Evolutionary conservation across 2,797 vertebrate genomes (phyloP), one percentile per base, ranked within the genome.

Genomic region (Zalophus californianus): DNA sequence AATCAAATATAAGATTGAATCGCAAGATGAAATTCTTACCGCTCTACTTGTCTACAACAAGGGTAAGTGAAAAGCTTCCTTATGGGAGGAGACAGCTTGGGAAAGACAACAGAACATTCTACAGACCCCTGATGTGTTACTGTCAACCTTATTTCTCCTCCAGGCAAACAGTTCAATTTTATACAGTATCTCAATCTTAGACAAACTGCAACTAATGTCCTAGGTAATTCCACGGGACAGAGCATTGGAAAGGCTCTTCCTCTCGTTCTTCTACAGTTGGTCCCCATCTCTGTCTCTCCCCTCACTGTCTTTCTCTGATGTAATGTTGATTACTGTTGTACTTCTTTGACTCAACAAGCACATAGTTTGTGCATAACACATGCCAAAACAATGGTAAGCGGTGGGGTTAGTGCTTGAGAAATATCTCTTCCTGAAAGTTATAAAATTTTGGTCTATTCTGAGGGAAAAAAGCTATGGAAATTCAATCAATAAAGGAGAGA

Each of bases 361-460:
- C 10, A 66, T 78, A 62, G 41, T 32, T 38, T 92, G 50, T 72
- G n/a, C 66, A 85, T 93, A 79, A n/a, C 38, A 50, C 8, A 54
- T 52, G 73, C 50, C 44, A 90, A 90, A 54, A 87, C 0, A 10
- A 23, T 27, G 10, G 52, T 91, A 86, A 94, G 35, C 62, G 77
- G 54, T 87, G 44, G 56, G 84, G 60, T 87, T 87, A 78, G 16
- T 86, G 44, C 9, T 85, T 64, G 15, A 83, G 82, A 94, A 96
- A 86, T 86, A 93, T 90, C 60, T 79, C 29, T 83, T 85, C 79
- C 23, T 72, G 62, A 92, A 97, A 77, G 77, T 72, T 97, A 80
- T 56, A 97, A 93, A 94, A 86, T 48, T 80, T 92, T 90, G 18
- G 92, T 97, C 73, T 95, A 86, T 93, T 94, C 73, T 86, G 52